phyloP scores from a whole-genome alignment of 2,888 invertebrate species.

The Abrostola tripartita region DNA sequence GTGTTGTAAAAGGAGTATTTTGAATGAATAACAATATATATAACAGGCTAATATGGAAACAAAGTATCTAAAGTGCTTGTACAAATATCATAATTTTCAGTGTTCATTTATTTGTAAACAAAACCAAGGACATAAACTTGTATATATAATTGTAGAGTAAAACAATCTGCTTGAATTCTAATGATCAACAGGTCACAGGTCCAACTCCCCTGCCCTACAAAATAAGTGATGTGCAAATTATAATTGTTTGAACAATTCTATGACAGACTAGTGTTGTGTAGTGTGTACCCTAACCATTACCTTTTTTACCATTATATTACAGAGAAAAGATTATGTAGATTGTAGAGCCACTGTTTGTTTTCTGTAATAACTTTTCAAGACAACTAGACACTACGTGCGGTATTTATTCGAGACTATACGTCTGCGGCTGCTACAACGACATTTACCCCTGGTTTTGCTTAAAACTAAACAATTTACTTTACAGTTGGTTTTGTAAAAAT shows the following conservation, averaged over 20 bases:
- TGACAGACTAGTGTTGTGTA: slow-evolving; percentile 28
- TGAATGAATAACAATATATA: too few species aligned
- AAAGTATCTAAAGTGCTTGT: background rate
- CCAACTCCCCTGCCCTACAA: slow-evolving; percentile 12
- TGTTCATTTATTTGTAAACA: slow-evolving; percentile 4
- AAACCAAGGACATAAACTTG: background rate
- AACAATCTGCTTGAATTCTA: background rate
- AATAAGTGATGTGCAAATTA: slow-evolving; percentile 20
- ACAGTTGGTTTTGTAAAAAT: slow-evolving; percentile 15
- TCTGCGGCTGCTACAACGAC: too few species aligned
- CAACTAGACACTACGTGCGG: slow-evolving; percentile 22
- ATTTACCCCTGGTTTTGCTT: slow-evolving; percentile 10
- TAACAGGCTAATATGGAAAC: too few species aligned
- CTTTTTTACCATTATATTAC: too few species aligned
- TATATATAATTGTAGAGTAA: background rate
- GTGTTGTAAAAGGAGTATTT: too few species aligned
- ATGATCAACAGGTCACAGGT: slow-evolving; percentile 6
- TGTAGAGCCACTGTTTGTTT: slow-evolving; percentile 32
- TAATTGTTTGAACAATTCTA: slow-evolving; percentile 31
- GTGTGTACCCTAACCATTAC: slow-evolving; percentile 19
- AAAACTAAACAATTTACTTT: slow-evolving; percentile 14
- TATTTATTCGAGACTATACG: slow-evolving; percentile 7
- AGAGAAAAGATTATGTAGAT: too few species aligned
- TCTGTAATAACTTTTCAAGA: slow-evolving; percentile 22
- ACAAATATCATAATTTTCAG: background rate